Percentiles rank a stretch among this genome's conserved stretches.
phyloP scores from a whole-genome alignment of 2,888 invertebrate species.

The Sialis fuliginosa region DNA sequence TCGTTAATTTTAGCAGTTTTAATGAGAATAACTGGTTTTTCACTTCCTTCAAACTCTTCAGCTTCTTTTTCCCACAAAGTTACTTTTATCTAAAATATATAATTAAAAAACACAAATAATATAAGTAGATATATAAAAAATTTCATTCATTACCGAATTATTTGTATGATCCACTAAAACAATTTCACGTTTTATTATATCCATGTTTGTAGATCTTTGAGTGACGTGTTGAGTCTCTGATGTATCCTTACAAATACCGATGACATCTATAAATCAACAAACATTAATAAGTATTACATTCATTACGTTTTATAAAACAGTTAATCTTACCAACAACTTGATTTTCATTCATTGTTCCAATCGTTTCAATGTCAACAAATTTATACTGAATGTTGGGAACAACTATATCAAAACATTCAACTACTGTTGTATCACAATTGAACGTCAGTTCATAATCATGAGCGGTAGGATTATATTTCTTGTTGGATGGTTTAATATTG shows the following conservation, averaged over 20 bases:
- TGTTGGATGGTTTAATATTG: constrained; percentile 83
- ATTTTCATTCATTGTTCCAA: constrained; percentile 49
- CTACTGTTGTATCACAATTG: constrained; percentile 46
- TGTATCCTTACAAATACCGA: constrained; percentile 67
- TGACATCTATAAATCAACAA: constrained; percentile 46
- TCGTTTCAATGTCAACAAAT: constrained; percentile 23
- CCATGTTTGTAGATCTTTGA: constrained; percentile 56
- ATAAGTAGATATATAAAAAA: too few species aligned
- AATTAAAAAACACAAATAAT: neutral
- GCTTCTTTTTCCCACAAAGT: constrained; percentile 89
- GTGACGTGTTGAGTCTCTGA: constrained; percentile 55
- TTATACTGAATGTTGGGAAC: constrained; percentile 46
- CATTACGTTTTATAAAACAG: too few species aligned
- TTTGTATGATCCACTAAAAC: constrained; percentile 71
- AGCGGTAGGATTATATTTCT: constrained; percentile 61
- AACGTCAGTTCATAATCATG: constrained; percentile 96
- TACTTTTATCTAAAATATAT: constrained; percentile 38
- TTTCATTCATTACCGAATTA: constrained; percentile 34
- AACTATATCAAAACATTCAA: constrained; percentile 32
- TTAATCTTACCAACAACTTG: constrained; percentile 49
- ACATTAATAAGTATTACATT: too few species aligned
- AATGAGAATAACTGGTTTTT: constrained; percentile 66
- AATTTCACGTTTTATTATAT: constrained; percentile 79
- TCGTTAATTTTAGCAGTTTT: constrained; percentile 76
- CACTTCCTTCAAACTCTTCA: constrained; percentile 58